Evolutionary conservation across 2,888 invertebrate species (phyloP), one percentile per base, ranked within the genome.

Genomic region (Limnephilus lunatus): DNA sequence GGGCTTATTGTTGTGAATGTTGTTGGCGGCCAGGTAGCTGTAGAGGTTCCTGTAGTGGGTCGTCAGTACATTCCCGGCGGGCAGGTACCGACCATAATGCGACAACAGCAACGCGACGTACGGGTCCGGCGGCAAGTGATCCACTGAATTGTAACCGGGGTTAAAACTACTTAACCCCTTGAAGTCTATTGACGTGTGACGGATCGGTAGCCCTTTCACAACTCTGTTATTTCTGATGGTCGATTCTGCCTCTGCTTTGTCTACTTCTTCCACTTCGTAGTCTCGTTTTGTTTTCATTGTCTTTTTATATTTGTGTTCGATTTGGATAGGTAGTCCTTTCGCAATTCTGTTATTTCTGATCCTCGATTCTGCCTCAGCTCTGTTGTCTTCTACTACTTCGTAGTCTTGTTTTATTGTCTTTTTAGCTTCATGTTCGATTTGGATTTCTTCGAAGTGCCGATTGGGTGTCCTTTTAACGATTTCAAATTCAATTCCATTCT

Each of bases 1-100:
- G 1, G 97, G 97, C 94, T 96, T 96, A 94, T 97, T 97, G 94
- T 97, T 97, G 94, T 97, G 97, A 94, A 97, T 96, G 94, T 97
- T 97, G 94, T 97, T 97, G 12, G 96, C 96, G 31, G 97, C 97
- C 94, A 96, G 95, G 94, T 97, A 96, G 1, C 97, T 97, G 94
- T 97, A 97, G 89, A 97, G 94, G 94, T 97, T 97, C 92, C 95
- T 95, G 93, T 95, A 96, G 92, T 95, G 86, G 89, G 91, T 93
- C 31, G 93, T 86, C 81, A 94, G 94, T 80, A 94, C 94, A 39
- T 94, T 92, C n/a, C 93, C 91, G 44, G 94, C 92, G 2, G 95
- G 96, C 88, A 97, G 94, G 94, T 97, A 97, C 94, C 96, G 95
- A 4, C 97, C 97, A 94, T 97, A 97, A 94, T 97, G 97, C 44